phyloP scores from a whole-genome alignment of 2,113 vertebrate species.

The Channa argus region DNA sequence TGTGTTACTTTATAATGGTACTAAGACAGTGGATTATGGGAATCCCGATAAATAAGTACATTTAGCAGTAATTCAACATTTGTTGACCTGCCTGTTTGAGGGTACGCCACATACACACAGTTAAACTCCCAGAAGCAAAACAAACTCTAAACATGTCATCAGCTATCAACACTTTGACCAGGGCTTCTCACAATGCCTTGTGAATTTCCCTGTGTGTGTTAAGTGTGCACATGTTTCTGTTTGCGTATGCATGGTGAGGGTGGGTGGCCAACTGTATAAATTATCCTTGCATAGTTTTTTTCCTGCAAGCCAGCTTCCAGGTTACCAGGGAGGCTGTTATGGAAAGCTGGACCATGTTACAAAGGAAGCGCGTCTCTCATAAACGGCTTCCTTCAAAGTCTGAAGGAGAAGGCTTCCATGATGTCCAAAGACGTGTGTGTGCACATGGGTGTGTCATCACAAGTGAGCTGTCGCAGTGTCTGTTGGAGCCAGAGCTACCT shows the following conservation, averaged over 20 bases:
- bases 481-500: conserved; percentile 33
- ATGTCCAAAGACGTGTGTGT: conserved; percentile 9
- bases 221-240: neutral
- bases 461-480: conserved; percentile 22
- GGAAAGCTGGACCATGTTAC: conserved; percentile 79
- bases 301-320: conserved; percentile 53
- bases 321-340: conserved; percentile 80
- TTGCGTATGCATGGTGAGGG: conserved; percentile 9
- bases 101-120: neutral
- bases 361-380: conserved; percentile 61
- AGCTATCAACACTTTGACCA: conserved; percentile 4
- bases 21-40: too few species aligned
- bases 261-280: conserved; percentile 1
- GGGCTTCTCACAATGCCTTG: conserved; percentile 1
- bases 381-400: conserved; percentile 71
- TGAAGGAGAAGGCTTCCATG: conserved; percentile 38
- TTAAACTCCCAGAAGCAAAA: conserved; percentile 10
- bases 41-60: too few species aligned
- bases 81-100: neutral
- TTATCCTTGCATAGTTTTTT: conserved; percentile 29
- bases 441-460: conserved; percentile 24
- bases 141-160: conserved; percentile 18
- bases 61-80: too few species aligned
- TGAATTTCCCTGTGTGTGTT: conserved; percentile 11
- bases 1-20: too few species aligned